A percentile compares a stretch with the other conserved stretches of the same genome.
phyloP scores from a whole-genome alignment of 2,797 vertebrate species.

The Tolypeutes matacus region DNA sequence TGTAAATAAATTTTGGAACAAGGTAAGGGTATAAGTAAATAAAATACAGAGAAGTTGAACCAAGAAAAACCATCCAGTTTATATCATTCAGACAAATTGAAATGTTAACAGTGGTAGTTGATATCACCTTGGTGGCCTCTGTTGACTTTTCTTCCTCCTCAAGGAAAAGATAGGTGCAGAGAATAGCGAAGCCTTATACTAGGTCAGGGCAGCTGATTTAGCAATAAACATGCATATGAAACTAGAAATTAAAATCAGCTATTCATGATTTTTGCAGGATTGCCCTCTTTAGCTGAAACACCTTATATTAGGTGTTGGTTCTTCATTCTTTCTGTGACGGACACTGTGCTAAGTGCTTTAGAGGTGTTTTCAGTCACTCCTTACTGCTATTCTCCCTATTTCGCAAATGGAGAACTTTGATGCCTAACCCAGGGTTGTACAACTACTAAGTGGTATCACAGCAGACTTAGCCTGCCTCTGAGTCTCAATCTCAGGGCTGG shows the following conservation, averaged over 20 bases:
- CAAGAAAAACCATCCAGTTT: not conserved
- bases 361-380: conserved; percentile 19
- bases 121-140: not conserved
- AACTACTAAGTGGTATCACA: not conserved
- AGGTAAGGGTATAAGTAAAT: not conserved
- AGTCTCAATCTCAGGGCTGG: not conserved
- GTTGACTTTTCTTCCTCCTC: not conserved
- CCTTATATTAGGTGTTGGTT: not conserved
- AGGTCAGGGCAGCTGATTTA: not conserved
- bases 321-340: not conserved
- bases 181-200: not conserved
- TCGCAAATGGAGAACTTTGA: not conserved
- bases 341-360: not conserved
- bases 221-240: not conserved
- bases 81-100: not conserved
- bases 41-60: conserved; percentile 8
- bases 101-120: not conserved
- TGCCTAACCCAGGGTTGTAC: not conserved
- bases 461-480: not conserved
- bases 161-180: not conserved
- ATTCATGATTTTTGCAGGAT: not conserved
- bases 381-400: not conserved
- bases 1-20: conserved; percentile 1
- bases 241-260: not conserved
- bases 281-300: not conserved